Percentiles rank a stretch among this genome's conserved stretches.
Evolutionary conservation across 2,797 vertebrate genomes (phyloP).

Genomic region (Sparus aurata): DNA sequence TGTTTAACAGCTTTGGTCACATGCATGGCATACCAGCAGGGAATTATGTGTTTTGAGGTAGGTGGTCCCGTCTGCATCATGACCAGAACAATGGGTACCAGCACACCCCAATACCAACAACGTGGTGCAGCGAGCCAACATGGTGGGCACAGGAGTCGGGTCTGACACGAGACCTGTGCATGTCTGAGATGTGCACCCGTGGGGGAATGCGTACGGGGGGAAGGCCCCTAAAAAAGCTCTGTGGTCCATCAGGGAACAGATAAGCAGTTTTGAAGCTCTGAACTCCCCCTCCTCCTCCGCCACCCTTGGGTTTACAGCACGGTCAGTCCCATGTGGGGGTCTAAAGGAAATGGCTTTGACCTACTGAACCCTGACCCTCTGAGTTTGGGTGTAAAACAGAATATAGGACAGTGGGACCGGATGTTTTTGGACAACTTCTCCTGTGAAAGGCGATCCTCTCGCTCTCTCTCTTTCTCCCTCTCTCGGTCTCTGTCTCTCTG

Average conservation of each 20-base stretch:
- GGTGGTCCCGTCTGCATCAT: conserved; percentile 79
- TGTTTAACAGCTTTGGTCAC: conserved; percentile 71
- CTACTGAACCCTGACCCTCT: conserved; percentile 69
- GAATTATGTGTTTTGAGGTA: conserved; percentile 74
- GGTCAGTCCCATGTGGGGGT: conserved; percentile 70
- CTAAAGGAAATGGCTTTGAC: conserved; percentile 79
- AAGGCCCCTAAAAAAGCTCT: conserved; percentile 30
- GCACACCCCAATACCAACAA: conserved; percentile 49
- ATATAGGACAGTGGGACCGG: conserved; percentile 74
- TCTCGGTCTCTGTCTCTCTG: conserved; percentile 27
- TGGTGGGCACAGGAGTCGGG: conserved; percentile 50
- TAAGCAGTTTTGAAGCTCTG: conserved; percentile 42
- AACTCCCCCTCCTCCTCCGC: conserved; percentile 27
- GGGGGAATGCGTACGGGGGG: not conserved
- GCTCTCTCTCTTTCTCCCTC: conserved; percentile 25
- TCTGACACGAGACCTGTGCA: conserved; percentile 39
- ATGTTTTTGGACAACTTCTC: conserved; percentile 75
- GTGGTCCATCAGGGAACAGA: conserved; percentile 43
- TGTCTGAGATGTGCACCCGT: conserved; percentile 33
- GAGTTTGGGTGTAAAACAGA: conserved; percentile 71
- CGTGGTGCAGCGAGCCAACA: conserved; percentile 21
- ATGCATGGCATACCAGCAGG: conserved; percentile 73
- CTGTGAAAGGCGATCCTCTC: conserved; percentile 65
- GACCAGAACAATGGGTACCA: conserved; percentile 78
- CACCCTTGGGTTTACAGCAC: conserved; percentile 50